Conservation (phyloP, 2,888 invertebrate genomes). For the Rhingia rostrata region DNA sequence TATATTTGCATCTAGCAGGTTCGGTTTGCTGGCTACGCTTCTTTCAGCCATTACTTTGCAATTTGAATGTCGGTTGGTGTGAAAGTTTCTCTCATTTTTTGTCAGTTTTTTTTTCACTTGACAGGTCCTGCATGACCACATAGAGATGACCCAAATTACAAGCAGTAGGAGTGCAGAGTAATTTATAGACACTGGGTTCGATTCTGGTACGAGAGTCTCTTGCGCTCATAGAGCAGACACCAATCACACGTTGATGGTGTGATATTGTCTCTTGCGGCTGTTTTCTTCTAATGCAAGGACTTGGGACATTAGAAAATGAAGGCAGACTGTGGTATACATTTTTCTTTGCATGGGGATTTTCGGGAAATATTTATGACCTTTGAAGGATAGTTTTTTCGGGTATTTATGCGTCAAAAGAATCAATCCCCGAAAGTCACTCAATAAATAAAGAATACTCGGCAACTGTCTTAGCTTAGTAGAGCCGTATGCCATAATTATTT, state of each 20-base stretch:
- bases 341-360: background rate
- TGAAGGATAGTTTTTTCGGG: background rate
- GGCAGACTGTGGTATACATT: slow-evolving; percentile 1
- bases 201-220: slow-evolving; percentile 24
- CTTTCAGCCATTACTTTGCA: slow-evolving; percentile 66
- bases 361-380: slow-evolving; percentile 17
- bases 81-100: slow-evolving; percentile 42
- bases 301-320: slow-evolving; percentile 44
- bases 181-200: slow-evolving; percentile 46
- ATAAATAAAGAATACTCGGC: too few relatives aligned
- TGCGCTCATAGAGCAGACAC: background rate
- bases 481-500: too few relatives aligned
- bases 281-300: slow-evolving; percentile 27
- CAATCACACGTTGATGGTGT: slow-evolving; percentile 4
- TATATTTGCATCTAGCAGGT: slow-evolving; percentile 30
- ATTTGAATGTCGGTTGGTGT: slow-evolving; percentile 59
- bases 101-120: slow-evolving; percentile 27
- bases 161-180: slow-evolving; percentile 18
- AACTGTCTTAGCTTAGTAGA: too few relatives aligned
- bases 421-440: too few relatives aligned
- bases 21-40: slow-evolving; percentile 44
- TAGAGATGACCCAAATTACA: slow-evolving; percentile 47
- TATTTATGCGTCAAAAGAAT: too few relatives aligned
- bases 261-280: slow-evolving; percentile 45
- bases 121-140: slow-evolving; percentile 56